Conservation (phyloP, 2,113 vertebrate genomes). For the Halichoerus grypus region DNA sequence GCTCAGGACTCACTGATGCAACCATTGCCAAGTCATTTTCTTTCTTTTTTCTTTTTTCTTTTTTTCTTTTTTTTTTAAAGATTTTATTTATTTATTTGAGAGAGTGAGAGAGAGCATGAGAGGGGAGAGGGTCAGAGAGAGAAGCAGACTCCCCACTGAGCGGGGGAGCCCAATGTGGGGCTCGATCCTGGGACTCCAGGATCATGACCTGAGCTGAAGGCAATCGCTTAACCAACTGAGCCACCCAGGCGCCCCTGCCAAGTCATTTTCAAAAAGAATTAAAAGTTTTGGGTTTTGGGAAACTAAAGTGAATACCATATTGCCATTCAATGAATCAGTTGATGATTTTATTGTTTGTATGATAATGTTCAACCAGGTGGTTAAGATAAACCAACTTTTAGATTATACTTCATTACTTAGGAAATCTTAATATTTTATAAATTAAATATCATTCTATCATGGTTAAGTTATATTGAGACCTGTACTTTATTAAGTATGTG, state of each 20-base stretch:
- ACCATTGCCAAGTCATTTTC: not conserved
- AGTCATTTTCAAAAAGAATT: constrained; percentile 28
- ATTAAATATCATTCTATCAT: not conserved
- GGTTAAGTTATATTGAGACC: not conserved
- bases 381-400: not conserved
- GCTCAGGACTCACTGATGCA: not conserved
- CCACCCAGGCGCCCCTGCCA: not conserved
- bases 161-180: too few relatives aligned
- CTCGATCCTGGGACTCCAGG: too few relatives aligned
- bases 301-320: not conserved
- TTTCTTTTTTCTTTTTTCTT: too few relatives aligned
- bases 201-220: too few relatives aligned
- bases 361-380: not conserved
- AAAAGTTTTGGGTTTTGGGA: not conserved
- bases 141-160: too few relatives aligned
- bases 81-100: too few relatives aligned
- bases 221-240: too few relatives aligned
- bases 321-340: not conserved
- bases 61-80: too few relatives aligned
- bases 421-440: constrained; percentile 6
- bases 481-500: not conserved
- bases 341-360: constrained; percentile 45
- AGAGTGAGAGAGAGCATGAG: too few relatives aligned
- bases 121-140: too few relatives aligned
- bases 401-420: not conserved